Percentiles rank a stretch among this genome's conserved stretches.
These are phyloP conservation scores for Tetragnatha versicolor DNA, from an alignment of 1,140 invertebrate species.

Conservation along the genomic window DNA sequence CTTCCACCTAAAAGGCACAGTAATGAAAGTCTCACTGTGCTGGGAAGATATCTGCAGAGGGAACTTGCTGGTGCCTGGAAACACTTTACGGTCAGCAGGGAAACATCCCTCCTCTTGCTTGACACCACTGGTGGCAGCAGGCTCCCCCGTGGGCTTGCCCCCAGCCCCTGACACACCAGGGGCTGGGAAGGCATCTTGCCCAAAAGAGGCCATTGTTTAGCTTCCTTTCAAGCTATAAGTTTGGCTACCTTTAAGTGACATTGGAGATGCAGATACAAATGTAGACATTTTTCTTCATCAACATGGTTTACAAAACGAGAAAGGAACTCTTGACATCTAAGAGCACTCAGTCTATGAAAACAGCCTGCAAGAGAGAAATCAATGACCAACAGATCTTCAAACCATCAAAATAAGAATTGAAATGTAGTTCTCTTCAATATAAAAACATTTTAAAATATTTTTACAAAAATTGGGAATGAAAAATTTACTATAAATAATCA, in stretches of 20 bases:
- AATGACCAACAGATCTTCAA: too few species aligned
- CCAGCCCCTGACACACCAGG: background rate
- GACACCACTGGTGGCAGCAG: background rate
- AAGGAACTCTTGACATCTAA: too few species aligned
- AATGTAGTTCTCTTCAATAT: too few species aligned
- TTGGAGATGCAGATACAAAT: conserved; percentile 28
- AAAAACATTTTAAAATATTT: too few species aligned
- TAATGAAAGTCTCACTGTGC: conserved; percentile 57
- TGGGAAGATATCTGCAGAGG: background rate
- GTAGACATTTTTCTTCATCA: conserved; percentile 15
- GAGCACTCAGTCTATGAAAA: too few species aligned
- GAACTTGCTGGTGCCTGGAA: conserved; percentile 14
- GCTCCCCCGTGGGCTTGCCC: background rate
- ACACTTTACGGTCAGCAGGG: conserved; percentile 11
- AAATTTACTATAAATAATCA: too few species aligned
- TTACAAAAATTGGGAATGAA: too few species aligned
- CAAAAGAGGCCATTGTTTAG: conserved; percentile 53
- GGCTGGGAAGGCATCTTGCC: conserved; percentile 38
- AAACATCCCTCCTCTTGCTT: background rate
- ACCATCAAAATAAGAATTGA: too few species aligned
- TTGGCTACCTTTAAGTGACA: conserved; percentile 42
- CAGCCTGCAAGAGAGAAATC: too few species aligned
- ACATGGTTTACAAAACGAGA: too few species aligned
- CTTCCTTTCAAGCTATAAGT: conserved; percentile 45
- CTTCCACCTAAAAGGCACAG: conserved; percentile 70